phyloP scores from a whole-genome alignment of 2,888 invertebrate genomes.

The Pyrocoelia pectoralis region DNA sequence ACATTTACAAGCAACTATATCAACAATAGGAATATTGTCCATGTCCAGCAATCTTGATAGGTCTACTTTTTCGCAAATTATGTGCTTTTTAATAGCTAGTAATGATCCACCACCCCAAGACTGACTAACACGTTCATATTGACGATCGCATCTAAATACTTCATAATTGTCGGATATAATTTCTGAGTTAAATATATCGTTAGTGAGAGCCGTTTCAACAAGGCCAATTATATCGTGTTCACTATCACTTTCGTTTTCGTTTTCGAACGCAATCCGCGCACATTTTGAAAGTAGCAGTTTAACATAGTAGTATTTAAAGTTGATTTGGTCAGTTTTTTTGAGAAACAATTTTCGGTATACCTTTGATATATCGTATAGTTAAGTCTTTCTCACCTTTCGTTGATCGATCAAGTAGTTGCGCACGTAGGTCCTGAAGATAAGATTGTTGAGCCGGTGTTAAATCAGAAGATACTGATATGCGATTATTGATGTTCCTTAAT shows the following conservation, averaged over 20 bases:
- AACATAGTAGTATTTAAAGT: no score
- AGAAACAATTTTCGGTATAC: no score
- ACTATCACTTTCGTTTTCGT: neutral
- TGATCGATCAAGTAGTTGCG: neutral
- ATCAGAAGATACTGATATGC: neutral
- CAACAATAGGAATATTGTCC: no score
- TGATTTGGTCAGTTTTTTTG: no score
- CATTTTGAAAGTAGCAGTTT: neutral
- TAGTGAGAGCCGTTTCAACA: slow-evolving; percentile 1
- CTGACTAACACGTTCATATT: neutral
- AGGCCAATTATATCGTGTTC: neutral
- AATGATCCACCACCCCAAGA: neutral
- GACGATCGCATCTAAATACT: neutral
- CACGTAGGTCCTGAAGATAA: neutral
- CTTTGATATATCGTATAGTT: neutral
- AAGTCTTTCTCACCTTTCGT: neutral
- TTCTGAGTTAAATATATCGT: neutral
- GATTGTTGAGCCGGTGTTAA: neutral
- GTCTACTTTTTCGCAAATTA: no score
- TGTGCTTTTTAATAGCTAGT: no score
- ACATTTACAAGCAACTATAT: no score
- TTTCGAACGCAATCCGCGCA: neutral
- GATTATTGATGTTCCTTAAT: neutral
- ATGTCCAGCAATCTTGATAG: no score
- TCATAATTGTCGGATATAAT: neutral